Evolutionary conservation across 2,113 vertebrate species (phyloP).

Genomic region (Syrrhaptes paradoxus): DNA sequence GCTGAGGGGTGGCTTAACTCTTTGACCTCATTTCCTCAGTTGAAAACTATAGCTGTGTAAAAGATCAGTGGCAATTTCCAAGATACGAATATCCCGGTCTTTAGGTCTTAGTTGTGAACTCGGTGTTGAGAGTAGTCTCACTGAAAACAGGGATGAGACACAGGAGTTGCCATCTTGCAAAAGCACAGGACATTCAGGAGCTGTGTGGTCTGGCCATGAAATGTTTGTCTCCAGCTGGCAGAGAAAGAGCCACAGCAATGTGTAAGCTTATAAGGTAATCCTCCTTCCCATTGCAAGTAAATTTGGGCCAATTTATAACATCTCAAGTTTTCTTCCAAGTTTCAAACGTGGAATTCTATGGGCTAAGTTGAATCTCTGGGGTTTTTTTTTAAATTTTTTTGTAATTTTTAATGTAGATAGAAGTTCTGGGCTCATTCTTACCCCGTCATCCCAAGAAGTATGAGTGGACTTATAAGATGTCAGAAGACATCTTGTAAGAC

Average conservation of each 20-base stretch:
- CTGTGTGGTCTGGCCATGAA: background rate
- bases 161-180: background rate
- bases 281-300: background rate
- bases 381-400: background rate
- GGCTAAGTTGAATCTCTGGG: background rate
- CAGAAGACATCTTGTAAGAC: background rate
- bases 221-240: background rate
- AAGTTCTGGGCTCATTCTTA: background rate
- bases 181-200: background rate
- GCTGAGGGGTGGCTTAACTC: slow-evolving; percentile 59
- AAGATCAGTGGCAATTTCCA: slow-evolving; percentile 8
- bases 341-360: background rate
- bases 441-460: background rate
- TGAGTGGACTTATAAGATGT: background rate
- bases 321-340: background rate
- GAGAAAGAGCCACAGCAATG: background rate
- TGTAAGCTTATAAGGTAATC: background rate
- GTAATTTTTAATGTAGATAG: background rate
- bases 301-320: background rate
- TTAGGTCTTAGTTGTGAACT: background rate
- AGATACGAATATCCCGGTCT: background rate
- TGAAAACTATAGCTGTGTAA: slow-evolving; percentile 25
- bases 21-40: slow-evolving; percentile 51
- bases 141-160: background rate
- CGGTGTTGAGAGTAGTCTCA: background rate